Conservation (phyloP, 2,888 invertebrate genomes). For the Orthonychiurus folsomi region DNA sequence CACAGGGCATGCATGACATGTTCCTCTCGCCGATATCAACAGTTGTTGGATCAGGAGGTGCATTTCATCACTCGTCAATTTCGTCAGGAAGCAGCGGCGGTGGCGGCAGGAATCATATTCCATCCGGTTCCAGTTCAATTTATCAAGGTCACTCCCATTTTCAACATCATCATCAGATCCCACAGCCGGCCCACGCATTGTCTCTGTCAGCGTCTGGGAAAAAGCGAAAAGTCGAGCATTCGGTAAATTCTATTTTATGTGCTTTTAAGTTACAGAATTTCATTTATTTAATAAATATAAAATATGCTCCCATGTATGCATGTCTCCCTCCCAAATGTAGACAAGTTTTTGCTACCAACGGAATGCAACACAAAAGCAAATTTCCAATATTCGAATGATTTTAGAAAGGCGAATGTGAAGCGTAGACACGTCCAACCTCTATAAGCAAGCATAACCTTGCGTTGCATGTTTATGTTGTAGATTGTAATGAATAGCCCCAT, state of each 20-base stretch:
- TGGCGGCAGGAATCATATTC: conserved; percentile 19
- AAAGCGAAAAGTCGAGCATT: conserved; percentile 24
- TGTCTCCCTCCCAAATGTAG: too few species aligned
- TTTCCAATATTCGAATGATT: too few species aligned
- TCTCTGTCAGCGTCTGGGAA: conserved; percentile 17
- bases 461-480: too few species aligned
- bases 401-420: too few species aligned
- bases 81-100: conserved; percentile 11
- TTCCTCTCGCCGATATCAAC: conserved; percentile 57
- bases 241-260: conserved; percentile 14
- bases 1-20: conserved; percentile 78
- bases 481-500: too few species aligned
- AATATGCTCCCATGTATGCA: too few species aligned
- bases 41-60: conserved; percentile 42
- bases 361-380: too few species aligned
- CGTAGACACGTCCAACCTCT: too few species aligned
- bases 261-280: too few species aligned
- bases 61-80: conserved; percentile 20
- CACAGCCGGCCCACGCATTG: conserved; percentile 18
- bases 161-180: conserved; percentile 1
- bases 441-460: too few species aligned
- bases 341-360: too few species aligned
- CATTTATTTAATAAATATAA: too few species aligned
- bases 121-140: conserved; percentile 14
- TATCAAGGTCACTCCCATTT: conserved; percentile 7